Evolutionary conservation across 2,888 invertebrate species (phyloP).

Genomic region (Hybos culiciformis): DNA sequence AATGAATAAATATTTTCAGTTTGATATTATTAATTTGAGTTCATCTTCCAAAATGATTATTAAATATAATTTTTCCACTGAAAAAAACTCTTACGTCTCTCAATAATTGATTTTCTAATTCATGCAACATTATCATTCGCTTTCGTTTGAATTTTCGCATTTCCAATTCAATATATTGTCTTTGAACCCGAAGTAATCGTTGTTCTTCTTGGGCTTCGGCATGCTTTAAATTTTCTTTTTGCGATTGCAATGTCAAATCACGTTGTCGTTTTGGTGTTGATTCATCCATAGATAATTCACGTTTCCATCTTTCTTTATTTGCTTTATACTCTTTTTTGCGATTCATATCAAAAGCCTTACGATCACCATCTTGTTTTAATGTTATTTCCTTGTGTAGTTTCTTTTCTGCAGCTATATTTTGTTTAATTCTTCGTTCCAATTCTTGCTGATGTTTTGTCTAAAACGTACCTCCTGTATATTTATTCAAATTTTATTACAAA

Average conservation of each 20-base stretch:
- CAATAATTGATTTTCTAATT: constrained; percentile 79
- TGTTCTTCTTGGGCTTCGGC: constrained; percentile 86
- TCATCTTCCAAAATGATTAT: too few relatives aligned
- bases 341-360: constrained; percentile 80
- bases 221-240: constrained; percentile 82
- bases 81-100: constrained; percentile 58
- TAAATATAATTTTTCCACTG: constrained; percentile 2
- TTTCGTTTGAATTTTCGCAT: constrained; percentile 83
- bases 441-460: constrained; percentile 64
- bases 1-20: too few relatives aligned
- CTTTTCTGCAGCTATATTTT: constrained; percentile 78
- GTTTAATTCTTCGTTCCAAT: constrained; percentile 67
- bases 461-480: constrained; percentile 3
- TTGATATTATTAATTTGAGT: too few relatives aligned
- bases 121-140: constrained; percentile 73
- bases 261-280: constrained; percentile 82
- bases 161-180: constrained; percentile 83
- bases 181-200: constrained; percentile 72
- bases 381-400: constrained; percentile 86
- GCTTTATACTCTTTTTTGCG: constrained; percentile 95
- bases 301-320: constrained; percentile 93
- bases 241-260: constrained; percentile 78
- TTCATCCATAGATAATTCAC: constrained; percentile 81
- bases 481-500: not conserved
- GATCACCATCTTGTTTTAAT: constrained; percentile 76